Conservation (phyloP, 2,797 vertebrate genomes). For the Paratrypauchen microcephalus region DNA sequence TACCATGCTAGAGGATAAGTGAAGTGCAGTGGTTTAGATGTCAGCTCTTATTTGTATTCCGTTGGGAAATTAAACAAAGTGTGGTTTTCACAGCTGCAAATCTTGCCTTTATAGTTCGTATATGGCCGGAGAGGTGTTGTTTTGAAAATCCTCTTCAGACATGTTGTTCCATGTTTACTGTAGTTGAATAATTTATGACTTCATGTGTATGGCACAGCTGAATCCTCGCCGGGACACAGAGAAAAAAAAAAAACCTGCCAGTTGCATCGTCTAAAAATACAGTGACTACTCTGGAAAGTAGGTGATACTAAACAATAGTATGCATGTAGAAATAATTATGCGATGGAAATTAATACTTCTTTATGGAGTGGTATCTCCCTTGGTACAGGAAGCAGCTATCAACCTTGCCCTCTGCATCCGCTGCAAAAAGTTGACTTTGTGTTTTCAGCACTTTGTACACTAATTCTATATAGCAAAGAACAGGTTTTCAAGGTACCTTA, state of each 20-base stretch:
- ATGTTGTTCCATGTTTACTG: conserved; percentile 57
- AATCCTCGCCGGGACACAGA: conserved; percentile 46
- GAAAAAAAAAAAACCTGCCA: conserved; percentile 15
- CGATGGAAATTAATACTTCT: background rate
- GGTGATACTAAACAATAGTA: conserved; percentile 1
- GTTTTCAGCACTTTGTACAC: conserved; percentile 18
- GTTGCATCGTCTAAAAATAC: conserved; percentile 42
- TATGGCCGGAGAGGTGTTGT: conserved; percentile 2
- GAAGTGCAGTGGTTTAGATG: conserved; percentile 18
- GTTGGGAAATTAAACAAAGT: conserved; percentile 43
- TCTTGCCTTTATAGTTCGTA: conserved; percentile 25
- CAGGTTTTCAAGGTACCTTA: conserved; percentile 16
- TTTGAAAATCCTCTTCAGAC: conserved; percentile 44
- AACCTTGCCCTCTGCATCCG: background rate
- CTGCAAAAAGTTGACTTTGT: background rate
- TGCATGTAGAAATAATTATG: background rate
- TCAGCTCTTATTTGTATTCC: conserved; percentile 32
- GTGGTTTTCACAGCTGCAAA: conserved; percentile 22
- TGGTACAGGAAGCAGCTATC: conserved; percentile 7
- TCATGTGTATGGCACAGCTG: conserved; percentile 27
- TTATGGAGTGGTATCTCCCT: background rate
- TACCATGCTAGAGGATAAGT: conserved; percentile 28
- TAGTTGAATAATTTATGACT: conserved; percentile 60
- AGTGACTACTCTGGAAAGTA: conserved; percentile 33
- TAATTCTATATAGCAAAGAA: conserved; percentile 6